These are phyloP conservation scores for Mylabris phalerata DNA, from an alignment of 1,140 invertebrate species.

Conservation along the genomic window DNA sequence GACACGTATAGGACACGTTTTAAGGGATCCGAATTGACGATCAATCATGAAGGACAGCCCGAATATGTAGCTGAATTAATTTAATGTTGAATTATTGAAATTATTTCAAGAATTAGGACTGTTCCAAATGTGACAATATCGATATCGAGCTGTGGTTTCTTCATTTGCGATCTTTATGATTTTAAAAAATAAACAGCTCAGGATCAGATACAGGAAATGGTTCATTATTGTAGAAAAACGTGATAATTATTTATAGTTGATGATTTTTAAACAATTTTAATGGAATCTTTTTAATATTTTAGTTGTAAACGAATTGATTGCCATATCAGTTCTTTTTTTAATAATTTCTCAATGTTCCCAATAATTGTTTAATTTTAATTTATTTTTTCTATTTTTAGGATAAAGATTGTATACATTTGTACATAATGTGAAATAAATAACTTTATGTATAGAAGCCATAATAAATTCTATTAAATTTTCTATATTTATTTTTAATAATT, in stretches of 20 bases:
- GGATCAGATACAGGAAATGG: not conserved
- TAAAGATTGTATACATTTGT: conserved; percentile 30
- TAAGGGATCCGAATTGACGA: conserved; percentile 44
- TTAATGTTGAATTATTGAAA: conserved; percentile 36
- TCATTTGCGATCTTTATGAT: not conserved
- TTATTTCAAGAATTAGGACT: not conserved
- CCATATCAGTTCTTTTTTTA: not conserved
- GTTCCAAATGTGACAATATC: conserved; percentile 5
- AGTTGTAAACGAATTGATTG: not conserved
- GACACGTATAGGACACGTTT: conserved; percentile 34
- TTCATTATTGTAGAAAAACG: not conserved
- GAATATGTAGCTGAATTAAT: conserved; percentile 64
- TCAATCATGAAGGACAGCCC: conserved; percentile 59
- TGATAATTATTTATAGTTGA: not conserved
- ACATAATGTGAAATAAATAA: conserved; percentile 25
- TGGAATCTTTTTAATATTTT: not conserved
- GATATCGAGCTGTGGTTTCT: not conserved
- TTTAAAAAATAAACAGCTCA: not conserved
- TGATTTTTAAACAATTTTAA: not conserved
- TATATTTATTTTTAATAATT: too few relatives aligned
- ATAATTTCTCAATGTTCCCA: too few relatives aligned
- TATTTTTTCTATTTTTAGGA: not conserved
- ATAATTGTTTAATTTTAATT: not conserved
- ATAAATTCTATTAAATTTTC: not conserved
- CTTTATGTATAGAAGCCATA: conserved; percentile 16